Conservation (phyloP, 2,888 invertebrate species). For the Myathropa florea region DNA sequence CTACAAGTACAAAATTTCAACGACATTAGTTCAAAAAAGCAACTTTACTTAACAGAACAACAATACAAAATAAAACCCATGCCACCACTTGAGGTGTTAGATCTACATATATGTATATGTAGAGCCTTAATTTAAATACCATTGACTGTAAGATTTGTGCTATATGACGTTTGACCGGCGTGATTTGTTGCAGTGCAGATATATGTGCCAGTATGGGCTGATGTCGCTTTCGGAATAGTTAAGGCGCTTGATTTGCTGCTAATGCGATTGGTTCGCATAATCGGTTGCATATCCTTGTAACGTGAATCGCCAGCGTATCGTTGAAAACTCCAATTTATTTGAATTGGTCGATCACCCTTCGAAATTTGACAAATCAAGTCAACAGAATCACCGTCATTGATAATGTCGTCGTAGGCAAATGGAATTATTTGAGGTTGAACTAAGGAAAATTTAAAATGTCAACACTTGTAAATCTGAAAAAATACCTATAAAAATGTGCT, state of each 20-base stretch:
- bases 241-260: constrained; percentile 85
- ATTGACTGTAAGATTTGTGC: constrained; percentile 84
- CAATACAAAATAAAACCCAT: constrained; percentile 43
- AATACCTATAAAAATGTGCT: neutral
- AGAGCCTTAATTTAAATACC: constrained; percentile 79
- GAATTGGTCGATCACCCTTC: constrained; percentile 86
- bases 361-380: constrained; percentile 87
- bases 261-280: constrained; percentile 83
- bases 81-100: constrained; percentile 25
- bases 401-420: constrained; percentile 87
- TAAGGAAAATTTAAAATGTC: constrained; percentile 76
- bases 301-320: constrained; percentile 74
- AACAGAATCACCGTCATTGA: constrained; percentile 87
- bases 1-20: constrained; percentile 24
- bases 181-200: constrained; percentile 83
- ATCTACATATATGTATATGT: neutral
- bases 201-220: constrained; percentile 84
- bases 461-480: neutral
- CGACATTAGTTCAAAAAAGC: constrained; percentile 26
- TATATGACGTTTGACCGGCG: constrained; percentile 82
- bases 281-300: constrained; percentile 74
- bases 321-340: constrained; percentile 85
- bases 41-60: neutral
- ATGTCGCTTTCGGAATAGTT: constrained; percentile 83
- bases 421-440: constrained; percentile 89